Conservation (phyloP, 35 echinoderm and acorn worm genomes). For the Patiria miniata region DNA sequence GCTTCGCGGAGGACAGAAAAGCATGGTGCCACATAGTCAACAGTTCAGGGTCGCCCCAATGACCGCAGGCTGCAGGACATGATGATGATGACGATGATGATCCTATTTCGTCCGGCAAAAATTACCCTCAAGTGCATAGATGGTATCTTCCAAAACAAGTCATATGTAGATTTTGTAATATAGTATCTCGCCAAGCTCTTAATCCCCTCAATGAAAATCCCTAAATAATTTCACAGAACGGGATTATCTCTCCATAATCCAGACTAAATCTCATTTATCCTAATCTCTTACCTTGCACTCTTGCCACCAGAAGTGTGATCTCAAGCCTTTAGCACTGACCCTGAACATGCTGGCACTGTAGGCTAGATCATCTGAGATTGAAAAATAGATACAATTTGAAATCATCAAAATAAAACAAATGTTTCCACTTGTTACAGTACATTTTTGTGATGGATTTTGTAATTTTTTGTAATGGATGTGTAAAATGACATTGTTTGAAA, state of each 20-base stretch:
- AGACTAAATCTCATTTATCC: not conserved
- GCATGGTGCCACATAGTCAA: too few relatives aligned
- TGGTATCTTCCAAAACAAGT: too few relatives aligned
- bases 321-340: constrained; percentile 97
- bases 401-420: too few relatives aligned
- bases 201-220: not conserved
- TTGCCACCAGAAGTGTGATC: constrained; percentile 94
- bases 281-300: constrained; percentile 76
- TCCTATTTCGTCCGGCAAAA: not conserved
- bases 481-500: too few relatives aligned
- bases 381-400: not conserved
- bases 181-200: too few relatives aligned
- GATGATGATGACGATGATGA: not conserved
- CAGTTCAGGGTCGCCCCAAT: not conserved
- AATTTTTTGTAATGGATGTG: too few relatives aligned
- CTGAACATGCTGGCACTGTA: constrained; percentile 85
- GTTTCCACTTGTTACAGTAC: too few relatives aligned
- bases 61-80: not conserved
- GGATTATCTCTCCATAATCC: not conserved
- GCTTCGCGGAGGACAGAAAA: too few relatives aligned
- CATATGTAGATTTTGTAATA: too few relatives aligned
- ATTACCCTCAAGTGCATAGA: not conserved
- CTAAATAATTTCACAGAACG: too few relatives aligned
- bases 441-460: too few relatives aligned
- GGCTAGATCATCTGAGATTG: constrained; percentile 77